These are phyloP conservation scores for Dolichomitus sp. DNA, from an alignment of 2,888 invertebrate species.

Conservation along the genomic window DNA sequence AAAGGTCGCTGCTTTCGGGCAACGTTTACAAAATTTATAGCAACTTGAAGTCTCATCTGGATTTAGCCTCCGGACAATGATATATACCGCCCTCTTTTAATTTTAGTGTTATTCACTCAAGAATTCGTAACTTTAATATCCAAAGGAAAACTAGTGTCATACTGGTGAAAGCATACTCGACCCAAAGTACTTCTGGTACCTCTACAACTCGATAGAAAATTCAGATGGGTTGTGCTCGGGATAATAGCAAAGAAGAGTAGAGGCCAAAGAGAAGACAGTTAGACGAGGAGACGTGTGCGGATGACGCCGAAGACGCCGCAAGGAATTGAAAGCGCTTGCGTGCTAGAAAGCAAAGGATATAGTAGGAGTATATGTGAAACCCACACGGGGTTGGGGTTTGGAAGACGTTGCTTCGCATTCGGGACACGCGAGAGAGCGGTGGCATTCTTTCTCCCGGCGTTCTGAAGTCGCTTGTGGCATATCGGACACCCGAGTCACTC, in stretches of 20 bases:
- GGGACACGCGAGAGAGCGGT: conserved; percentile 65
- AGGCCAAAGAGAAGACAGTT: background rate
- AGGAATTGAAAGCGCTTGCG: conserved; percentile 23
- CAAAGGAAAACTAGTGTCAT: background rate
- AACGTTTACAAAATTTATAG: background rate
- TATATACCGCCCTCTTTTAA: background rate
- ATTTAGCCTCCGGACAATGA: background rate
- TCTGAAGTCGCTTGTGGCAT: conserved; percentile 71
- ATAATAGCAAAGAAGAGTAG: background rate
- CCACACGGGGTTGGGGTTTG: background rate
- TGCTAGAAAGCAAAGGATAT: conserved; percentile 7
- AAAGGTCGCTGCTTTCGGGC: background rate
- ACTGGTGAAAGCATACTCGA: background rate
- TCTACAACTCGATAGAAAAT: conserved; percentile 21
- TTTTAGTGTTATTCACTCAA: background rate
- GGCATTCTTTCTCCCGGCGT: conserved; percentile 69
- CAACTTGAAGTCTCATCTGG: background rate
- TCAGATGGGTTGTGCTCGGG: background rate
- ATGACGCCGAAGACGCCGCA: conserved; percentile 16
- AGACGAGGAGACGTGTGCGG: background rate
- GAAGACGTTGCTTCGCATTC: conserved; percentile 73
- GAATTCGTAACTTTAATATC: background rate
- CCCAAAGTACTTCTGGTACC: background rate
- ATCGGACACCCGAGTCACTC: conserved; percentile 77
- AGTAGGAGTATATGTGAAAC: conserved; percentile 17